Evolutionary conservation across 2,888 invertebrate species (phyloP), one percentile per base, ranked within the genome.

Genomic region (Steinernema carpocapsae): DNA sequence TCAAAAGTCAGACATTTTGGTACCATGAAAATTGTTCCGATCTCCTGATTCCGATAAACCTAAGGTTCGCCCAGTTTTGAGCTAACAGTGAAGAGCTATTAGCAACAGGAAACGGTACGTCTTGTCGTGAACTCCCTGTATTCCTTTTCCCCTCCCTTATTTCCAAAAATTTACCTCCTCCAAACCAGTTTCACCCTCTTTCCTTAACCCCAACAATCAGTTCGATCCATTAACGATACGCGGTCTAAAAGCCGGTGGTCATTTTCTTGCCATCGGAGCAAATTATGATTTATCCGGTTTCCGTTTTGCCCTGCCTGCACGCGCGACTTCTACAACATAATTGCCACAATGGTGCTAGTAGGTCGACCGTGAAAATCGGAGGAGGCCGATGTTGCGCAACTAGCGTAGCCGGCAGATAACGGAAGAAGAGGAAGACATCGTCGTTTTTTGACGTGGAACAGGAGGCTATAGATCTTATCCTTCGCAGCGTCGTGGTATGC

Each of bases 371-470:
- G 64, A 64, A 64, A 29, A 22, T 29, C 64, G 64, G 37, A 14
- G 24, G 56, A 22, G 17, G 64, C 64, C 64, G 64, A 48, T 56
- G 56, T 64, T 64, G 64, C 64, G 64, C 32, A 64, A 64, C 64
- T 29, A 37, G 64, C 64, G 64, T 6, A 37, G 37, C 37, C 3
- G 37, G 4, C 37, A 64, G 64, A 64, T 64, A 64, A 32, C 64
- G 64, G 64, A 1, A 2, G 32, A 32, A 29, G 64, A 26, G 56
- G 56, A 32, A 19, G 52, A 10, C 19, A n/a, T n/a, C 48, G 48
- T 17, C 48, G 48, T 48, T 48, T 48, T 43, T 48, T 48, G 48
- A n/a, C n/a, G n/a, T n/a, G n/a, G 37, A 37, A 37, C 37, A 37
- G 10, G 37, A 37, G 37, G 37, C 37, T 37, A 10, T 37, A 37